phyloP scores from a whole-genome alignment of 2,888 invertebrate genomes.

The Acleris cristana region DNA sequence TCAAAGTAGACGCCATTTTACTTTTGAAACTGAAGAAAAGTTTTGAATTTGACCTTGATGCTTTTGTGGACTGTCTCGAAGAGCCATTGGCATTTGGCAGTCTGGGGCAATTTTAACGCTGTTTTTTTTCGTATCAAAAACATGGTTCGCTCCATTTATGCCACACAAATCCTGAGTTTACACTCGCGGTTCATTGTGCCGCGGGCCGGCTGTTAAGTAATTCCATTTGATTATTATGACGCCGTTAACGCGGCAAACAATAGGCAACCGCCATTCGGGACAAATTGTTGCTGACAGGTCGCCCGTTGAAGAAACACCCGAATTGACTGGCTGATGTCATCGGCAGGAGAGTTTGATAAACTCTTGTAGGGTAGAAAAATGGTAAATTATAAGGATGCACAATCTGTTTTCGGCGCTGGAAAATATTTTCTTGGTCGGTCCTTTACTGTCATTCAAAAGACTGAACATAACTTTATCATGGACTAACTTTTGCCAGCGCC shows the following conservation, averaged over 20 bases:
- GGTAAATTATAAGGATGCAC: too few relatives aligned
- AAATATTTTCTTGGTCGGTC: too few relatives aligned
- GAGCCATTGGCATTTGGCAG: not conserved
- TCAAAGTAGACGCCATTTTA: not conserved
- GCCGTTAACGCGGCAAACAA: conserved; percentile 53
- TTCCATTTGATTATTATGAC: conserved; percentile 50
- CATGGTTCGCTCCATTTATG: not conserved
- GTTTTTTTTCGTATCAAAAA: not conserved
- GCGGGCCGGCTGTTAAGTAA: conserved; percentile 46
- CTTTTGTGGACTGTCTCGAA: too few relatives aligned
- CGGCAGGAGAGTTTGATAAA: conserved; percentile 12
- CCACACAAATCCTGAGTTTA: conserved; percentile 27
- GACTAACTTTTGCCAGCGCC: too few relatives aligned
- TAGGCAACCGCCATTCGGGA: conserved; percentile 46
- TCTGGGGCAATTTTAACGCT: not conserved
- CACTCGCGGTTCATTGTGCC: conserved; percentile 45
- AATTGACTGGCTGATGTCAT: conserved; percentile 33
- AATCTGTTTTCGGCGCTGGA: too few relatives aligned
- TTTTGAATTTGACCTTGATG: not conserved
- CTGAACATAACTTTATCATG: too few relatives aligned
- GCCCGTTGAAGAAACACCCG: conserved; percentile 34
- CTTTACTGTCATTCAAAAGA: too few relatives aligned
- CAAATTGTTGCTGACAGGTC: conserved; percentile 42
- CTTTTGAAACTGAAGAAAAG: not conserved
- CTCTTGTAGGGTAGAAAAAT: not conserved